Evolutionary conservation across 2,888 invertebrate genomes (phyloP).

Genomic region (Heptascelio sp.): DNA sequence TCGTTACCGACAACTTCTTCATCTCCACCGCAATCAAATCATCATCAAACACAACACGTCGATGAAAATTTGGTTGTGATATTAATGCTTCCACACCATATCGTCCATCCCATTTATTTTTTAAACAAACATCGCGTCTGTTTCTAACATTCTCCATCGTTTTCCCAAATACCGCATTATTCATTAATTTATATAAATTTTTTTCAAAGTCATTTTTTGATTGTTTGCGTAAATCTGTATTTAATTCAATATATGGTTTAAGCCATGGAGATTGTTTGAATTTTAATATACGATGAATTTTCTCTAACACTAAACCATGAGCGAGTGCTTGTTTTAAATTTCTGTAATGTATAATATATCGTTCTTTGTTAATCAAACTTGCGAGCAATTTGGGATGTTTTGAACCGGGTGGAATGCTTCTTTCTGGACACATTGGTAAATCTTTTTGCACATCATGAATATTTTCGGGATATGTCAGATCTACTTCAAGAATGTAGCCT

Average conservation of each 20-base stretch:
- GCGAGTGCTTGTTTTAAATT: no score
- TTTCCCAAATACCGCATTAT: slow-evolving; percentile 17
- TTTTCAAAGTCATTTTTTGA: slow-evolving; percentile 3
- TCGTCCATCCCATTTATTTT: neutral
- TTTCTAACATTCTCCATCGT: slow-evolving; percentile 1
- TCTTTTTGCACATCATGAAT: neutral
- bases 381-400: slow-evolving; percentile 2
- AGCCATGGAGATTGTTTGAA: slow-evolving; percentile 5
- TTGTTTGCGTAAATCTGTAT: neutral
- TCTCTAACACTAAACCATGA: neutral
- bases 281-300: neutral
- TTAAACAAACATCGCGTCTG: neutral
- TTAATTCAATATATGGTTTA: slow-evolving; percentile 12
- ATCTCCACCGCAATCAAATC: neutral
- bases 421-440: neutral
- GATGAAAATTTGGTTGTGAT: slow-evolving; percentile 6
- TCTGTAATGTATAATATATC: no score
- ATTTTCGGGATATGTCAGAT: neutral
- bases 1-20: neutral
- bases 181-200: slow-evolving; percentile 23
- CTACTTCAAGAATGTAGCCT: neutral
- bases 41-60: neutral
- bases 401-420: neutral
- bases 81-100: neutral
- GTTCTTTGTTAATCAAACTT: neutral